A percentile compares a stretch with the other conserved stretches of the same genome.
Evolutionary conservation across 2,888 invertebrate genomes (phyloP).

Genomic region (Cynaeus angustus): DNA sequence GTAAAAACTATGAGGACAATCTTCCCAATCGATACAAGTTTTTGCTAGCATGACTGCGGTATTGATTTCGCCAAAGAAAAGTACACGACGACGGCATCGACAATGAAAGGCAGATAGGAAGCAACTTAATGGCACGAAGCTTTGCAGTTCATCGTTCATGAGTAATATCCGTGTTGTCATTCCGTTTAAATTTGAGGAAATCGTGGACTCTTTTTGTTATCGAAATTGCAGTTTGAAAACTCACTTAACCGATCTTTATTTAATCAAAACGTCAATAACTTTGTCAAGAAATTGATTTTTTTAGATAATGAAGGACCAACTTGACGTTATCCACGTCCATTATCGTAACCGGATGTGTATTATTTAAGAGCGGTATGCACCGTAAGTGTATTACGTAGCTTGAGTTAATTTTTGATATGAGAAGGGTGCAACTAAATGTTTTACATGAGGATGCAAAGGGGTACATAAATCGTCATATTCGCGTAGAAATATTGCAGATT

Average conservation of each 20-base stretch:
- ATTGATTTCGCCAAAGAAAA: constrained; percentile 19
- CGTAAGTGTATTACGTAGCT: constrained; percentile 6
- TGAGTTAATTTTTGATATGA: constrained; percentile 8
- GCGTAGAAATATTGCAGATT: constrained; percentile 19
- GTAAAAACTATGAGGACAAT: constrained; percentile 3
- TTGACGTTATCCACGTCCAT: not conserved
- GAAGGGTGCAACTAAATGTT: constrained; percentile 7
- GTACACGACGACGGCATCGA: constrained; percentile 6
- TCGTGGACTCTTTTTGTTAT: constrained; percentile 19
- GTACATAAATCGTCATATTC: constrained; percentile 24
- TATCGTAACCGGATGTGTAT: not conserved
- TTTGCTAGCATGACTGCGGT: constrained; percentile 12
- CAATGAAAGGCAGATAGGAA: constrained; percentile 40
- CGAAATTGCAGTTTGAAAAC: constrained; percentile 6
- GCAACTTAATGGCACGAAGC: constrained; percentile 34
- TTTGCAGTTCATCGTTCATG: constrained; percentile 32
- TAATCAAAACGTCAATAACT: not conserved
- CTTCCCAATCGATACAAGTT: constrained; percentile 12
- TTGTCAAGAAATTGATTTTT: too few relatives aligned
- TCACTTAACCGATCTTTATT: not conserved
- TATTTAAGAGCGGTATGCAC: not conserved
- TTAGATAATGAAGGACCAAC: not conserved
- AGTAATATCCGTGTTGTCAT: constrained; percentile 27
- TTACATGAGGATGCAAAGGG: constrained; percentile 3
- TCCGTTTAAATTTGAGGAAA: constrained; percentile 25